These are phyloP conservation scores for Trypoxylus dichotomus DNA, from an alignment of 1,140 invertebrate genomes.

Conservation along the genomic window DNA sequence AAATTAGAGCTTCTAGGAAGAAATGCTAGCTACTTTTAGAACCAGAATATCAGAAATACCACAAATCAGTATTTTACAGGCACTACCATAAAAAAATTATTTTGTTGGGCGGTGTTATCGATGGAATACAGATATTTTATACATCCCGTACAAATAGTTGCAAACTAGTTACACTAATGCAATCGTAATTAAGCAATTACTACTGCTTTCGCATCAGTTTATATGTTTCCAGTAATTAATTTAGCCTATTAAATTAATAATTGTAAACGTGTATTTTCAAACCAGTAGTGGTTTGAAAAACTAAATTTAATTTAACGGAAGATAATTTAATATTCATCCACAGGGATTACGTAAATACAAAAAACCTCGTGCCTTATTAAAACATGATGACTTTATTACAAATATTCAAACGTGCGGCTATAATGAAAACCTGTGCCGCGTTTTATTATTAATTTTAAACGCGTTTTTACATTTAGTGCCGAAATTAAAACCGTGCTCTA, in stretches of 20 bases:
- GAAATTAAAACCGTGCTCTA: not conserved
- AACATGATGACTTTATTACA: conserved; percentile 10
- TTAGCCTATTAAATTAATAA: not conserved
- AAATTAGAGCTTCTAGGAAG: no score
- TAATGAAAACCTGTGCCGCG: not conserved
- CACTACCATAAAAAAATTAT: no score
- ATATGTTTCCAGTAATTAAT: not conserved
- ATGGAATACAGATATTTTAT: no score
- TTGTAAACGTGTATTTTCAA: no score
- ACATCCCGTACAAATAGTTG: no score
- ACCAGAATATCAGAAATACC: no score
- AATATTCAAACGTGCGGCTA: not conserved
- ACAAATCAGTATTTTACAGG: no score
- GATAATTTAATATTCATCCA: not conserved
- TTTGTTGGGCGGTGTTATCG: no score
- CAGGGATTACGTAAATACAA: not conserved
- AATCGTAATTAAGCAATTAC: no score
- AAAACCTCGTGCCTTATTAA: not conserved
- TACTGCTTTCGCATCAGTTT: no score
- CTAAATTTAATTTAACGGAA: conserved; percentile 6
- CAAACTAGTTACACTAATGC: no score
- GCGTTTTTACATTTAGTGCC: not conserved
- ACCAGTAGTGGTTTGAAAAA: not conserved
- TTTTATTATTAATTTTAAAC: conserved; percentile 16
- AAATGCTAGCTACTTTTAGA: no score